Base-by-base conservation (phyloP, 2,888 invertebrate genomes). In the Willowsia nigromaculata region DNA sequence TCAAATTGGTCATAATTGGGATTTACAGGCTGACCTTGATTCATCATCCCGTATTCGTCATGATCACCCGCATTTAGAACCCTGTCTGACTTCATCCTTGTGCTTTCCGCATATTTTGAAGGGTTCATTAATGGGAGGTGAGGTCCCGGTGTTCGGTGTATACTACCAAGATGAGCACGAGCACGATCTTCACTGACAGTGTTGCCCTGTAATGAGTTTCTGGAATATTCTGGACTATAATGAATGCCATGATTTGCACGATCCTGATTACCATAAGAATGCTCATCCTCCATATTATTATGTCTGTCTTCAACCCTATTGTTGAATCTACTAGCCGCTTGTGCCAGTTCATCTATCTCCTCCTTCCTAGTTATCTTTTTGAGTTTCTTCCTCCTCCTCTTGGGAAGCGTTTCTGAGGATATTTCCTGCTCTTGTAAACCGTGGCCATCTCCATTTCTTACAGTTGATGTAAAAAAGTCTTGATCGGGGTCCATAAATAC, bases 401-500 rank as follows among this genome's bases (percentile, higher is more conserved):
- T 83, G 15, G 89, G 81, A 11, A 82, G 68, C 0, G 89, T 82
- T 47, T 89, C 85, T 9, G 89, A 85, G 7, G 89, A 85, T 37
- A 81, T 74, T 50, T 80, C 86, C 15, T 76, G 78, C 43, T 83
- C 86, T 40, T 13, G 18, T 37, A 56, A 25, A 22, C 3, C n/a
- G 9, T 76, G 53, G 9, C 53, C 30, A 37, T 62, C 68, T 7
- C 56, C 18, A 15, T 68, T 83, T 30, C 83, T 68, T 13, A 92
- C 85, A 5, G 92, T 92, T 0, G 91, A 89, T 4, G 92, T 92
- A 59, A 90, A 92, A 74, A 92, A 92, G 18, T 92, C 92, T 74
- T 92, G 91, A 40, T 91, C 92, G 0, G 92, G 92, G 56, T 91
- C 91, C 47, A 92, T 89, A 40, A 92, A 91, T 4, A 91, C 88